These are phyloP conservation scores for Oncorhynchus masou DNA, from an alignment of 2,113 vertebrate species.

Conservation along the genomic window DNA sequence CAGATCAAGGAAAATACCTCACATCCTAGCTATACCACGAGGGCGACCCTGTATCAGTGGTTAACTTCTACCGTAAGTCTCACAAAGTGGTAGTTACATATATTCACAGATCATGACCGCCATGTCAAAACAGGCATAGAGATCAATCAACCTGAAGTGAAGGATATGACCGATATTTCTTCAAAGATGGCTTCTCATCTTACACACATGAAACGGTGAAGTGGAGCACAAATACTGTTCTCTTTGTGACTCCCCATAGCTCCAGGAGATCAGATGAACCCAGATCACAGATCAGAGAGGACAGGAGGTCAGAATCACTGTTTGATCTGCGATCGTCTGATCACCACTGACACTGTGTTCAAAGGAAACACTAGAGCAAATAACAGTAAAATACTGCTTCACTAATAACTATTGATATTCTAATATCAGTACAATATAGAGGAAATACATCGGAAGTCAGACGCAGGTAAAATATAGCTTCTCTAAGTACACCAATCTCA, in stretches of 20 bases:
- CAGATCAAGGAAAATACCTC: too few species aligned
- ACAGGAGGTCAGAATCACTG: constrained; percentile 18
- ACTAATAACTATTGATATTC: too few species aligned
- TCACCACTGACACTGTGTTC: too few species aligned
- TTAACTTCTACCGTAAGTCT: background rate
- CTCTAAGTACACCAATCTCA: constrained; percentile 11
- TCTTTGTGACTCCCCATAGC: constrained; percentile 13
- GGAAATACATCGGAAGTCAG: constrained; percentile 23
- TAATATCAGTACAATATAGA: too few species aligned
- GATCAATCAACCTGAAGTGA: constrained; percentile 3
- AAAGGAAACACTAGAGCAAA: too few species aligned
- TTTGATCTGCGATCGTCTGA: constrained; percentile 31
- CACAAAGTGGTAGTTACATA: background rate
- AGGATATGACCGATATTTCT: constrained; percentile 25
- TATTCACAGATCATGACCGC: constrained; percentile 9
- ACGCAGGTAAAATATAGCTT: constrained; percentile 1
- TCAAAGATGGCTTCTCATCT: constrained; percentile 46
- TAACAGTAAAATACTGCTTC: too few species aligned
- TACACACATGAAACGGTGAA: constrained; percentile 48
- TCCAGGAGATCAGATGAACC: constrained; percentile 42
- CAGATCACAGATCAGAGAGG: constrained; percentile 29
- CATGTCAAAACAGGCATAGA: background rate
- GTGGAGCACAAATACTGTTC: constrained; percentile 32
- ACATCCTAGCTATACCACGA: too few species aligned
- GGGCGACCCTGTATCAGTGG: too few species aligned